phyloP scores from a whole-genome alignment of 2,113 vertebrate genomes.

The Tamias sibiricus region DNA sequence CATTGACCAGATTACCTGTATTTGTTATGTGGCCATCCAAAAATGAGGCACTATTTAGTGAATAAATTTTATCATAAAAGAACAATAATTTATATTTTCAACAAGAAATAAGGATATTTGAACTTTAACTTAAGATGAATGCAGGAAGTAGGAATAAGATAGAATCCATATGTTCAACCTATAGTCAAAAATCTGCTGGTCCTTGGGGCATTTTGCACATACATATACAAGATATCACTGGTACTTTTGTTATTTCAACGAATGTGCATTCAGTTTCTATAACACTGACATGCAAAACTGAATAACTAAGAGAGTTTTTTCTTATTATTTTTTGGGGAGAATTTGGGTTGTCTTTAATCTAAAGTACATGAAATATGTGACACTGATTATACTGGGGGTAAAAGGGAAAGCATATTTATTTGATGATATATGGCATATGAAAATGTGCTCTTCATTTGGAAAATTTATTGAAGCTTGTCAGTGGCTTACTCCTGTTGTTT shows the following conservation, averaged over 20 bases:
- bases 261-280: not conserved
- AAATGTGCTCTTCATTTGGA: constrained; percentile 74
- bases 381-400: not conserved
- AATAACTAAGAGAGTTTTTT: not conserved
- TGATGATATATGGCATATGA: constrained; percentile 52
- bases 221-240: not conserved
- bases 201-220: not conserved
- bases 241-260: constrained; percentile 6
- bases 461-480: constrained; percentile 65
- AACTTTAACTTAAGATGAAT: constrained; percentile 48
- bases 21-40: not conserved
- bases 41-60: not conserved
- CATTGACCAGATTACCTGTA: not conserved
- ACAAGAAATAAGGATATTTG: not conserved
- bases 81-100: not conserved
- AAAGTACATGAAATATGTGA: constrained; percentile 46
- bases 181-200: not conserved
- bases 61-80: not conserved
- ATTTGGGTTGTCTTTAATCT: not conserved
- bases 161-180: not conserved
- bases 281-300: not conserved
- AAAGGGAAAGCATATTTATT: constrained; percentile 20
- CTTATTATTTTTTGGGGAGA: not conserved
- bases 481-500: constrained; percentile 67
- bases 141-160: not conserved